Evolutionary conservation across 2,888 invertebrate species (phyloP).

Genomic region (Harpagoxenus sublaevis): DNA sequence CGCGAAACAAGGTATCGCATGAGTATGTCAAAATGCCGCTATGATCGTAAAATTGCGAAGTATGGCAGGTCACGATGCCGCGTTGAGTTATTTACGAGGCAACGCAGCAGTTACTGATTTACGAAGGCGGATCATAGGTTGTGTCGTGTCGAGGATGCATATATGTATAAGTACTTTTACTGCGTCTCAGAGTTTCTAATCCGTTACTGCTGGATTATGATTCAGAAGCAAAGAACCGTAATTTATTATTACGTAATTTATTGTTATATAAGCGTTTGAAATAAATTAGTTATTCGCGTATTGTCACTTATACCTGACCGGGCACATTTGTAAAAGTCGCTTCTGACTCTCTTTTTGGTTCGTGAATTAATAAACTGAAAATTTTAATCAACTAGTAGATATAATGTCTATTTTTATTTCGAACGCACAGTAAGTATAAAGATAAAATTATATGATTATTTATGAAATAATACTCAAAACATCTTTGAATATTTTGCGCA

Average conservation of each 20-base stretch:
- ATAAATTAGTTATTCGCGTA: background rate
- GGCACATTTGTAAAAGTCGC: background rate
- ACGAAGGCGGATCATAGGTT: constrained; percentile 62
- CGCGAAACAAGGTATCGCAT: background rate
- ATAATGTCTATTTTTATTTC: background rate
- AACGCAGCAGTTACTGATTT: constrained; percentile 65
- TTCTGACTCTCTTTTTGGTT: background rate
- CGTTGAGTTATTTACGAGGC: constrained; percentile 72
- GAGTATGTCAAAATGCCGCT: constrained; percentile 5
- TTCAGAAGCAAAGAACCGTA: background rate
- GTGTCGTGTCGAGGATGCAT: constrained; percentile 65
- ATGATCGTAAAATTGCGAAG: constrained; percentile 60
- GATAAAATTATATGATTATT: background rate
- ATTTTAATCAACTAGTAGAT: background rate
- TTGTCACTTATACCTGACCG: background rate
- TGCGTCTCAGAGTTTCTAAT: constrained; percentile 30
- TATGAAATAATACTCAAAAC: background rate
- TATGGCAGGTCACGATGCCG: constrained; percentile 47
- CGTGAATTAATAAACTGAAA: background rate
- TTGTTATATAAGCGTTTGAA: background rate
- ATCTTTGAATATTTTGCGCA: background rate
- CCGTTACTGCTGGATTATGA: background rate
- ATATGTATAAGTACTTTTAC: constrained; percentile 48
- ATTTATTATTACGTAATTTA: background rate
- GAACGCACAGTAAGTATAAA: background rate